A percentile compares a stretch with the other conserved stretches of the same genome.
Evolutionary conservation across 2,797 vertebrate species (phyloP).

Genomic region (Sylvilagus floridanus): DNA sequence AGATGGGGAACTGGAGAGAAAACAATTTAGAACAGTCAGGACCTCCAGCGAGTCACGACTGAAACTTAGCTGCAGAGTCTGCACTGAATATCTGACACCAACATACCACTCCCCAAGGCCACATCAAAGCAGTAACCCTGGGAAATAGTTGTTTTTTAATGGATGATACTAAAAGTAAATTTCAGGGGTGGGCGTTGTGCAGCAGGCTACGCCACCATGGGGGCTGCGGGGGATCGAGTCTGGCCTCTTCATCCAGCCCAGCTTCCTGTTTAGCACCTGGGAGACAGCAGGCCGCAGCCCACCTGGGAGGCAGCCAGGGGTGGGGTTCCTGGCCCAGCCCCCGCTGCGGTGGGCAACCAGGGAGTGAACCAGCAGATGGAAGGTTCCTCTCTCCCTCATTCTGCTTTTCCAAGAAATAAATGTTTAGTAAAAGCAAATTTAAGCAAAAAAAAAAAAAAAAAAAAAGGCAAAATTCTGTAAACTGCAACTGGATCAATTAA

Average conservation of each 20-base stretch:
- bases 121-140: not conserved
- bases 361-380: no score
- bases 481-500: conserved; percentile 2
- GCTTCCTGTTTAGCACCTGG: no score
- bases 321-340: no score
- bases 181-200: no score
- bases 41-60: not conserved
- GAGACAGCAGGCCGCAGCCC: no score
- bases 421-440: not conserved
- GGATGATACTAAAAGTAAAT: not conserved
- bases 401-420: no score
- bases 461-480: not conserved
- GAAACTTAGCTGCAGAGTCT: conserved; percentile 37
- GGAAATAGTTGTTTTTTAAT: not conserved
- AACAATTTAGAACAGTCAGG: not conserved
- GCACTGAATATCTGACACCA: conserved; percentile 21
- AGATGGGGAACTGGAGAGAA: conserved; percentile 18
- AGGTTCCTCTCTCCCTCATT: no score
- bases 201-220: no score
- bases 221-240: no score
- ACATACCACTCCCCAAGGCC: not conserved
- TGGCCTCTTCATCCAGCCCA: no score
- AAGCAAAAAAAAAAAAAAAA: not conserved
- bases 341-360: no score
- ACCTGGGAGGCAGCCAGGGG: no score